Evolutionary conservation across 1,140 invertebrate species (phyloP), one percentile per base, ranked within the genome.

Genomic region (Macrobrachium rosenbergii): DNA sequence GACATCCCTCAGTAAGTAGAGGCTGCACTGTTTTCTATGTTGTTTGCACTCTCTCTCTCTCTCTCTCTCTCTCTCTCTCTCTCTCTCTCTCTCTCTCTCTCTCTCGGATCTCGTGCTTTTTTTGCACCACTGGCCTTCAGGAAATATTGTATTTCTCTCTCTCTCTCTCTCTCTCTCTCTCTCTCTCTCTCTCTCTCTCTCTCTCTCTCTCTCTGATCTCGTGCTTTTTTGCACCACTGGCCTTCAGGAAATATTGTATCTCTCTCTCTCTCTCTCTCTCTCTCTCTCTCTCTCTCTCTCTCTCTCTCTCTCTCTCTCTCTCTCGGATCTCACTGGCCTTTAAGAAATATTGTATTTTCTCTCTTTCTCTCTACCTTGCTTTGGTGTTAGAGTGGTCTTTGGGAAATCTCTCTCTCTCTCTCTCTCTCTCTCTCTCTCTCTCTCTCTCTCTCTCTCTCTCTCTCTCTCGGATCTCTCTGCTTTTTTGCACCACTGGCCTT

Each of bases 1-100:
- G 83, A 76, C 21, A 84, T 84, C 14, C 82, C 83, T 0, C 83
- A 84, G 83, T 84, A 23, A 28, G 83, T 84, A 45, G 45, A 16
- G 16, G 21, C 77, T 59, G 17, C 19, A n/a, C 0, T 14, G 8
- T 10, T 69, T 43, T 52, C 2, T 76, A 8, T 43, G n/a, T 76
- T 45, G 11, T 43, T 14, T 43, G 14, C 75, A 23, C 19, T 75
- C 43, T 75, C n/a, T 75, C 14, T 75, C 72, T 10, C 43, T 75
- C 43, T 10, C 37, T 75, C 19, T 75, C 43, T 75, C 23, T 75
- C 43, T 45, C 43, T 14, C 37, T 37, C 21, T 21, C 17, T 75
- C 72, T 75, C 72, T 10, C 43, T 75, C 43, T 10, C 37, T 75
- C 19, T 75, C 43, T 75, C 23, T 75, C 43, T 45, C 43, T 14